Conservation (phyloP, 2,113 vertebrate genomes). For the Tenrec ecaudatus region DNA sequence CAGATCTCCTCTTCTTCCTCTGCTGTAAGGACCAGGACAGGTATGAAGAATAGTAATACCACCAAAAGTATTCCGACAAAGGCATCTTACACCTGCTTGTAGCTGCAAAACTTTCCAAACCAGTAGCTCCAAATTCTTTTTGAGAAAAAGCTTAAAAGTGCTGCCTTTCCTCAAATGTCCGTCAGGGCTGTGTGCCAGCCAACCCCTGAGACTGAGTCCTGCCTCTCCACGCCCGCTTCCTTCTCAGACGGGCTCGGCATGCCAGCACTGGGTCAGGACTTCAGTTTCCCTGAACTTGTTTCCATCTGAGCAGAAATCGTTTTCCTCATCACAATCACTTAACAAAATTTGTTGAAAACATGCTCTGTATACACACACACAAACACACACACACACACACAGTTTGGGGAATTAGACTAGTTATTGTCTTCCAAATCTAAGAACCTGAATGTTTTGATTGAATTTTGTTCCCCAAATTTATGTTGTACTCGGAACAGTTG, state of each 20-base stretch:
- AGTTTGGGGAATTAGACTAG: neutral
- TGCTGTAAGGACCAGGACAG: neutral
- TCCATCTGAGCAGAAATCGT: neutral
- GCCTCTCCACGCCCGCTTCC: neutral
- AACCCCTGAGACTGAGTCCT: neutral
- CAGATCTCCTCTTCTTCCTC: neutral
- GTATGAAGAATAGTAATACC: neutral
- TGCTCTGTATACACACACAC: neutral
- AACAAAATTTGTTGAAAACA: neutral
- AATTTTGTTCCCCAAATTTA: neutral
- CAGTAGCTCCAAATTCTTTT: neutral
- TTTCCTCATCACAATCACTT: neutral
- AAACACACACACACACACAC: neutral
- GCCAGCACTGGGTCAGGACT: neutral
- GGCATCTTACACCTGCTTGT: neutral
- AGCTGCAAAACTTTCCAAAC: neutral
- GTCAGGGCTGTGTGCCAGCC: accelerated
- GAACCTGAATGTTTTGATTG: neutral
- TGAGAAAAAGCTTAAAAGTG: neutral
- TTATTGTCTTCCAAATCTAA: neutral
- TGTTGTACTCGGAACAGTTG: too few relatives aligned
- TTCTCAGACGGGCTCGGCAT: neutral
- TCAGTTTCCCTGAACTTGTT: neutral
- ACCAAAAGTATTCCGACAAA: neutral
- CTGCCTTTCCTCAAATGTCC: neutral